Conservation (phyloP, 2,113 vertebrate species). For the Gavialis gangeticus region DNA sequence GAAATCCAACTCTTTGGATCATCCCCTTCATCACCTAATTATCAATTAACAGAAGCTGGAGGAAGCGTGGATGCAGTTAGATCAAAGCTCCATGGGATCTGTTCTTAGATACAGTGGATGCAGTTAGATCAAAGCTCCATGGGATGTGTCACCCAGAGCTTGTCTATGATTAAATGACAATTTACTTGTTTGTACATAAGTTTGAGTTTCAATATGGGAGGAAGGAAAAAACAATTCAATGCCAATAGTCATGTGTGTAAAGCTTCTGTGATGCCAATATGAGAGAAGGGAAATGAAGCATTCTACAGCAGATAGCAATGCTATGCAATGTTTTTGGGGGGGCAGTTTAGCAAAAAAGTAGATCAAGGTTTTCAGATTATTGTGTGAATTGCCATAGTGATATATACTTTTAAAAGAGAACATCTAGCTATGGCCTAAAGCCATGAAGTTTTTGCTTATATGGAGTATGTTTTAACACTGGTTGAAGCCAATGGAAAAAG, state of each 20-base stretch:
- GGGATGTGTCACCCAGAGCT: background rate
- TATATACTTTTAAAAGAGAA: background rate
- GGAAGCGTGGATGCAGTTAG: background rate
- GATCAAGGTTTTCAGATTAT: background rate
- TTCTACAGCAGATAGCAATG: background rate
- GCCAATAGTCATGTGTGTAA: background rate
- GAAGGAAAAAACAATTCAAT: background rate
- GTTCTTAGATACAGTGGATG: background rate
- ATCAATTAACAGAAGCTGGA: background rate
- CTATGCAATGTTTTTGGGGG: background rate
- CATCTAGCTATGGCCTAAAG: background rate
- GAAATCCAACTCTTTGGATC: background rate
- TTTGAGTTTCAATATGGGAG: background rate
- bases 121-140: background rate
- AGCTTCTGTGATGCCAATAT: background rate
- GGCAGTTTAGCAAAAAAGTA: background rate
- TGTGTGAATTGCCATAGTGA: background rate
- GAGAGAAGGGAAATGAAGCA: background rate
- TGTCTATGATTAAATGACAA: background rate
- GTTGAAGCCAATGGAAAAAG: background rate
- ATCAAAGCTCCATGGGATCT: background rate
- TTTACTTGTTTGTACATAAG: background rate
- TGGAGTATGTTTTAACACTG: background rate
- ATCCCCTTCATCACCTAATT: background rate
- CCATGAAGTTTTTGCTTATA: background rate